Base-by-base conservation (phyloP, 2,888 invertebrate genomes). In the Nomada ruficornis region DNA sequence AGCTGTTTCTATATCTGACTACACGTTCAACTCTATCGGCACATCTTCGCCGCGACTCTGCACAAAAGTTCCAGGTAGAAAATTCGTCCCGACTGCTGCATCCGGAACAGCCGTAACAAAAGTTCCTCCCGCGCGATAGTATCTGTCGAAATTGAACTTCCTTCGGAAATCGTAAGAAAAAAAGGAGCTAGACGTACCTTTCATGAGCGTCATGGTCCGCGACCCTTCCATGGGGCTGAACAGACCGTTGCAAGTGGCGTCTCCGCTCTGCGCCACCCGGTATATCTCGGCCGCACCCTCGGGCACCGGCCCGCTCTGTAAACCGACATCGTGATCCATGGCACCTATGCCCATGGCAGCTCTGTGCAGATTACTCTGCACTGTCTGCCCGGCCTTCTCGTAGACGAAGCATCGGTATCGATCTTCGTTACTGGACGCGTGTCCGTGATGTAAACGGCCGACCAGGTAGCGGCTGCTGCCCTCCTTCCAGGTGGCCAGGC, bases 331-430 rank as follows among this genome's bases (percentile, higher is more conserved):
- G 85, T 93, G 93, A 85, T 93, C 93, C 79, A 93, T 89, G 77
- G 91, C 86, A 55, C 89, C 91, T 84, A 93, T 91, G 47, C 91
- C 90, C 68, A 91, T 89, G 52, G 91, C 88, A 77, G 89, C 89
- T 73, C 93, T 89, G 80, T 91, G 92, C 78, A 92, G 82, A 47
- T 88, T 91, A 26, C 91, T 90, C 64, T 82, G 86, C 77, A 91
- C 90, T 74, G 90, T 91, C 83, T 93, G 93, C 29, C 93, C 91
- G 89, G 96, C 96, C 95, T 97, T 97, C 95, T 98, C 98, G 94
- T 98, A 98, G 82, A 98, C 98, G 95, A 98, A 98, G 95, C 99
- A 99, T 88, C 98, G 95, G 95, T 98, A 99, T 87, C 98, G 96
- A 94, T 98, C 98, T 94, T 98, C 98, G 94, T 98, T 97, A 92